These are phyloP conservation scores for Zaprionus vittiger DNA, from an alignment of 1,140 invertebrate species.

Conservation along the genomic window DNA sequence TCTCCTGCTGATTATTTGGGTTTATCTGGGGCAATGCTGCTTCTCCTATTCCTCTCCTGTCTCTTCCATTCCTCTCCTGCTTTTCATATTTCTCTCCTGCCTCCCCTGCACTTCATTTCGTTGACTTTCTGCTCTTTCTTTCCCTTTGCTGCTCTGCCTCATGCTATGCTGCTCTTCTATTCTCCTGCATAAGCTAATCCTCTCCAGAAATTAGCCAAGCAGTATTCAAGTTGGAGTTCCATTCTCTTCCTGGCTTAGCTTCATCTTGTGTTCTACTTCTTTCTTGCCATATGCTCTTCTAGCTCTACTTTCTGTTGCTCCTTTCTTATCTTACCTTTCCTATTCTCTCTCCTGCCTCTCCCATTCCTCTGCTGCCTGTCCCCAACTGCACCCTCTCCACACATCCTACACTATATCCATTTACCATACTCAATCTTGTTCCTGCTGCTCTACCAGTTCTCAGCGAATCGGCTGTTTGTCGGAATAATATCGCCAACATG, in stretches of 20 bases:
- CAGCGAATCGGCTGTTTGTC: constrained; percentile 22
- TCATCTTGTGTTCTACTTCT: no score
- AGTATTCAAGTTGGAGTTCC: not conserved
- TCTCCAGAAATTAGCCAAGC: not conserved
- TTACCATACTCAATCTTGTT: not conserved
- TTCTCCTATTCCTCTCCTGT: no score
- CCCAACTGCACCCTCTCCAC: not conserved
- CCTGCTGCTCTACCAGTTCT: constrained; percentile 8
- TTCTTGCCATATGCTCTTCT: not conserved
- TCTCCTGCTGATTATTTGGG: no score
- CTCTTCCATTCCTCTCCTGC: no score
- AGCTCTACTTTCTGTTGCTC: not conserved
- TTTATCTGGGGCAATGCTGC: no score
- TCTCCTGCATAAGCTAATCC: not conserved
- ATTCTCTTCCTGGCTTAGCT: not conserved
- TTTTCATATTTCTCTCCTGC: not conserved
- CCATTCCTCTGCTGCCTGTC: not conserved
- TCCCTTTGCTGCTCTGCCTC: not conserved
- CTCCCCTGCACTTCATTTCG: not conserved
- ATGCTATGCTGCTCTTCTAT: not conserved
- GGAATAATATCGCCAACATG: not conserved
- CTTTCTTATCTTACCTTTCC: not conserved
- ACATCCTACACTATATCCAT: not conserved
- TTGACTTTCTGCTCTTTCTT: not conserved
- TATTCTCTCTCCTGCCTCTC: not conserved